These are phyloP conservation scores for Montipora capitata DNA, from an alignment of 92 coral and sea anemone genomes.

Conservation along the genomic window DNA sequence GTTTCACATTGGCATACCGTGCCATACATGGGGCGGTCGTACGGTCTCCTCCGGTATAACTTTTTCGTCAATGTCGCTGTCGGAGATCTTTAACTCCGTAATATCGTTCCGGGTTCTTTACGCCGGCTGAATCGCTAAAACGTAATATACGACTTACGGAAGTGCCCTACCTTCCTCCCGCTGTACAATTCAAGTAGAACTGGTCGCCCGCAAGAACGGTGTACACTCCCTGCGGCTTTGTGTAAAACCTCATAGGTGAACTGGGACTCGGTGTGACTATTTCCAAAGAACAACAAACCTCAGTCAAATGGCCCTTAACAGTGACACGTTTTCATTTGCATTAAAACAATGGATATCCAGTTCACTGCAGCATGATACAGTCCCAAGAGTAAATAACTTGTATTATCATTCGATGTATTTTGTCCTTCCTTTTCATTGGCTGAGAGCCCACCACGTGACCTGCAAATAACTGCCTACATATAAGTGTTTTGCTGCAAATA, in stretches of 20 bases:
- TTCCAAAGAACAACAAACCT: not conserved
- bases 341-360: too few species aligned
- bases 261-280: constrained; percentile 16
- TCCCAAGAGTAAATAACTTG: too few species aligned
- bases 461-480: too few species aligned
- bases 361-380: too few species aligned
- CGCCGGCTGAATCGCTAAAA: not conserved
- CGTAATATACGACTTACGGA: not conserved
- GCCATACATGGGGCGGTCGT: too few species aligned
- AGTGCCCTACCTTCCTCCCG: constrained; percentile 48
- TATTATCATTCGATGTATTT: too few species aligned
- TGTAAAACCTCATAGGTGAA: constrained; percentile 3
- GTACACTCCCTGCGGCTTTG: constrained; percentile 18
- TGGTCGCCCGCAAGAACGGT: constrained; percentile 28
- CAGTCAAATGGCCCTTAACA: not conserved
- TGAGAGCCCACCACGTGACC: too few species aligned
- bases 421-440: too few species aligned
- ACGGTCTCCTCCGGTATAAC: too few species aligned
- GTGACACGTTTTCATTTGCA: not conserved
- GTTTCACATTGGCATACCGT: too few species aligned
- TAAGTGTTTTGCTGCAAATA: too few species aligned
- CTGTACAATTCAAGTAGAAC: constrained; percentile 48
- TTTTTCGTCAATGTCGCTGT: too few species aligned
- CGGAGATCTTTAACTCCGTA: not conserved
- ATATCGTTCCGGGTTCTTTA: not conserved